Evolutionary conservation across 23 tunicate species (phyloP).

Genomic region (Ascidia mentula): DNA sequence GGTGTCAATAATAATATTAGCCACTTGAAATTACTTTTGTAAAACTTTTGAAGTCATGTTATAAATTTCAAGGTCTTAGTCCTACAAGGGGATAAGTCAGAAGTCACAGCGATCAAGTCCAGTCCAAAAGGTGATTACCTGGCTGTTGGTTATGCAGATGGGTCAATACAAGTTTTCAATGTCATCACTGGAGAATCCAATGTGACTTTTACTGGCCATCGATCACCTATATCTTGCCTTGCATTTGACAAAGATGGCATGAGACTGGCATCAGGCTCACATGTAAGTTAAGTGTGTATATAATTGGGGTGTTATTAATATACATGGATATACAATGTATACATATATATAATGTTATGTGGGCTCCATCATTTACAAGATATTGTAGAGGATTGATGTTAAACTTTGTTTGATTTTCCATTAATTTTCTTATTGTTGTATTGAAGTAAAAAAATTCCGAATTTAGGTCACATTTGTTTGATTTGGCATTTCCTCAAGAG

Average conservation of each 20-base stretch:
- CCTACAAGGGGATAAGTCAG: constrained; percentile 65
- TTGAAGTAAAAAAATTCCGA: no score
- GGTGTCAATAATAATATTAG: no score
- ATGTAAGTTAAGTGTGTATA: no score
- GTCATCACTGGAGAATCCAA: constrained; percentile 55
- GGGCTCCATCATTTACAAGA: no score
- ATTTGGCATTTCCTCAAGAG: no score
- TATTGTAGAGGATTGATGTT: no score
- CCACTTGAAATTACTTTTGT: not conserved
- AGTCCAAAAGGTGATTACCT: constrained; percentile 59
- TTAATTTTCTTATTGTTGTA: no score
- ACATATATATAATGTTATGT: no score
- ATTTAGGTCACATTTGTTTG: no score
- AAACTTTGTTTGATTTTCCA: no score
- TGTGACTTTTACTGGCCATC: constrained; percentile 77
- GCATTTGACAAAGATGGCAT: constrained; percentile 62
- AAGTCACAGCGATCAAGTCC: constrained; percentile 56
- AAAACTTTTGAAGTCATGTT: not conserved
- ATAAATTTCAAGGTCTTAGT: constrained; percentile 44
- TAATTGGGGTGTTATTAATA: no score
- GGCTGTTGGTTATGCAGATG: constrained; percentile 84
- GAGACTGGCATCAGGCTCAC: constrained; percentile 86
- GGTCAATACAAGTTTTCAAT: constrained; percentile 55
- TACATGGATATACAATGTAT: no score
- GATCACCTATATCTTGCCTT: constrained; percentile 64